Evolutionary conservation across 2,888 invertebrate species (phyloP).

Genomic region (Rhingia campestris): DNA sequence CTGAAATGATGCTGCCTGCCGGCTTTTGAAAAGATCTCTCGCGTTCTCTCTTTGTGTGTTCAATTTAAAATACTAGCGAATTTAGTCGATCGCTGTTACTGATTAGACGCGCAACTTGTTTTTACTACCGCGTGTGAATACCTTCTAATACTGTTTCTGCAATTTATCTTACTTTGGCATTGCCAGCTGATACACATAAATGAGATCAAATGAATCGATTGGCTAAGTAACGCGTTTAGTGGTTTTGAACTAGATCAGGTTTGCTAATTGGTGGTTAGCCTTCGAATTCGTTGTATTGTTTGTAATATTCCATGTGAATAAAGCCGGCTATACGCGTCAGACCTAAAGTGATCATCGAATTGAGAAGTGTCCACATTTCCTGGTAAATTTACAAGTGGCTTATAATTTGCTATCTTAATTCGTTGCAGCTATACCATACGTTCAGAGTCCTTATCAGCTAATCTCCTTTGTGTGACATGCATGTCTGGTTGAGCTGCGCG

Average conservation of each 20-base stretch:
- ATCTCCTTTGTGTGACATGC: constrained; percentile 43
- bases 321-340: neutral
- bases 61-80: constrained; percentile 28
- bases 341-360: constrained; percentile 16
- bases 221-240: too few species aligned
- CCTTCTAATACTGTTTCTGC: neutral
- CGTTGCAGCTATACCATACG: constrained; percentile 20
- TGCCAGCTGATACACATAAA: too few species aligned
- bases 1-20: constrained; percentile 3
- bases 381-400: constrained; percentile 12
- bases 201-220: too few species aligned
- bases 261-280: too few species aligned
- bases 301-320: too few species aligned
- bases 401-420: neutral
- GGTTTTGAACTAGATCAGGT: too few species aligned
- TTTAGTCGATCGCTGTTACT: constrained; percentile 36
- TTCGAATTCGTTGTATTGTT: too few species aligned
- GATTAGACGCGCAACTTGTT: constrained; percentile 18
- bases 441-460: constrained; percentile 36
- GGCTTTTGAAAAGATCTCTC: constrained; percentile 3
- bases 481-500: neutral
- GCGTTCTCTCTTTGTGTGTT: constrained; percentile 29
- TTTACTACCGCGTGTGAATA: neutral
- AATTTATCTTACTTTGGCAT: neutral
- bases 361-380: neutral